Evolutionary conservation across 2,113 vertebrate species (phyloP).

Genomic region (Numenius arquata): DNA sequence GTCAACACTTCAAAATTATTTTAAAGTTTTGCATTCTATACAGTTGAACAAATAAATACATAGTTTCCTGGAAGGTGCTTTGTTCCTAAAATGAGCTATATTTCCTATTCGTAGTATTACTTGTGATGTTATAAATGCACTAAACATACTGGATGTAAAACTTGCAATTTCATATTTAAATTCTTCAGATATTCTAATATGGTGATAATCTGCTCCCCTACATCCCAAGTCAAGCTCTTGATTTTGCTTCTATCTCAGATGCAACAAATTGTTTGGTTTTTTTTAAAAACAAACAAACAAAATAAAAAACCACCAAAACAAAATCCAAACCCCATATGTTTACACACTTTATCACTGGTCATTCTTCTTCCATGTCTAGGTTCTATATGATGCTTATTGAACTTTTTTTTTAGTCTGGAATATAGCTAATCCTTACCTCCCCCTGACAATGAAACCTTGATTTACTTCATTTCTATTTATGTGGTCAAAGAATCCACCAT

Average conservation of each 20-base stretch:
- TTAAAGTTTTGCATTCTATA: background rate
- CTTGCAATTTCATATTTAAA: background rate
- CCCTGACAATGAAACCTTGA: background rate
- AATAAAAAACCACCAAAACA: background rate
- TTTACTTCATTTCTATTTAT: background rate
- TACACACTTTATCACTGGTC: background rate
- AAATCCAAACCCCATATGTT: background rate
- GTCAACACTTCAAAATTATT: background rate
- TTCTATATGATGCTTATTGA: background rate
- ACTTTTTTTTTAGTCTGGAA: background rate
- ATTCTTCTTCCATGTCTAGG: background rate
- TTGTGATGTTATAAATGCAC: background rate
- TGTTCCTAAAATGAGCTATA: background rate
- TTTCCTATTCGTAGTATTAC: background rate
- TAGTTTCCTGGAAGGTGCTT: background rate
- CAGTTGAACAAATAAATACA: background rate
- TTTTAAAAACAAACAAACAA: too few relatives aligned
- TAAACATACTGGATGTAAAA: background rate
- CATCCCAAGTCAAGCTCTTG: background rate
- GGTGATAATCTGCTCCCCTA: background rate
- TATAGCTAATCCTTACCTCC: background rate
- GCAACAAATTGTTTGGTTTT: background rate
- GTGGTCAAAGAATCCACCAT: background rate
- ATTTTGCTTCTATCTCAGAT: background rate
- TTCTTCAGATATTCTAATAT: background rate